phyloP scores from a whole-genome alignment of 2,888 invertebrate genomes.

The Platycnemis pennipes region DNA sequence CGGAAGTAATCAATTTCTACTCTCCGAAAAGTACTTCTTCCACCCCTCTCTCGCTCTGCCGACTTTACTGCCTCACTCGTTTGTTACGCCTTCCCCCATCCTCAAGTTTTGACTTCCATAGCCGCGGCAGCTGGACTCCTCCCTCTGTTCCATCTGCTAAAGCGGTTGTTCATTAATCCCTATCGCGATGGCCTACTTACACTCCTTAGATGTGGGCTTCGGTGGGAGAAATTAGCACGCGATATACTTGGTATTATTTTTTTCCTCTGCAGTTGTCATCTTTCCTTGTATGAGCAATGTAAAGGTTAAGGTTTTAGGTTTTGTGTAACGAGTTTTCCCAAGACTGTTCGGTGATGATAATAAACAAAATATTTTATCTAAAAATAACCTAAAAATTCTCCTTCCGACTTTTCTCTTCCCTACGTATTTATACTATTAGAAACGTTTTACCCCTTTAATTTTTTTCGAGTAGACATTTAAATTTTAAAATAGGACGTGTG shows the following conservation, averaged over 20 bases:
- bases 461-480: too few species aligned
- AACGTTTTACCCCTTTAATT: too few species aligned
- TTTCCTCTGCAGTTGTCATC: neutral
- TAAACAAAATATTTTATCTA: too few species aligned
- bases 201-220: neutral
- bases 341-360: too few species aligned
- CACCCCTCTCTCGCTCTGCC: conserved; percentile 20
- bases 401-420: too few species aligned
- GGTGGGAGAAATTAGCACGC: conserved; percentile 39
- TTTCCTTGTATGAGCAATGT: neutral
- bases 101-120: conserved; percentile 1
- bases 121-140: conserved; percentile 50
- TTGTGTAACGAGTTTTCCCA: neutral
- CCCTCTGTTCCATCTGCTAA: conserved; percentile 50
- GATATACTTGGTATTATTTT: neutral
- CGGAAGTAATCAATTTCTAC: conserved; percentile 52
- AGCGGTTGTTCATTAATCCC: conserved; percentile 65
- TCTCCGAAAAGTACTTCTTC: conserved; percentile 43
- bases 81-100: conserved; percentile 5
- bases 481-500: too few species aligned
- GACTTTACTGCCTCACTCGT: conserved; percentile 19
- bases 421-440: too few species aligned
- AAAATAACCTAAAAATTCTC: too few species aligned
- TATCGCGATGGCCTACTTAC: conserved; percentile 64
- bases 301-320: neutral